A percentile compares a stretch with the other conserved stretches of the same genome.
phyloP scores from a whole-genome alignment of 37 sponge, comb jelly and placozoan species.

The Beroe ovata region DNA sequence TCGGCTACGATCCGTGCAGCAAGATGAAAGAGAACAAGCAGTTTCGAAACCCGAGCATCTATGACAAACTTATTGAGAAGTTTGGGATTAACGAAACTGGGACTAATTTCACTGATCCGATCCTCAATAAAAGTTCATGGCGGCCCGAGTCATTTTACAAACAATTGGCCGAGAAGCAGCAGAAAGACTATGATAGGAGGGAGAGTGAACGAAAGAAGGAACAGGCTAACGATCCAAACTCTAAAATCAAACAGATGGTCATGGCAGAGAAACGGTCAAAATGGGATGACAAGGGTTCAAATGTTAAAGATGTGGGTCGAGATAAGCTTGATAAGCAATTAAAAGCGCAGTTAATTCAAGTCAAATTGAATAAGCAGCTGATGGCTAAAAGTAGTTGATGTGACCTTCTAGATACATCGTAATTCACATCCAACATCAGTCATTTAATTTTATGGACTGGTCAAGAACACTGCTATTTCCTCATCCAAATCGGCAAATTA shows the following conservation, averaged over 20 bases:
- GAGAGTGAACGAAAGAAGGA: conserved; percentile 19
- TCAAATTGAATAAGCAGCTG: conserved; percentile 46
- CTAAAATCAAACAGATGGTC: conserved; percentile 45
- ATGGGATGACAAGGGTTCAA: conserved; percentile 7
- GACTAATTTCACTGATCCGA: conserved; percentile 52
- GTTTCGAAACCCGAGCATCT: conserved; percentile 47
- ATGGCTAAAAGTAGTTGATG: conserved; percentile 56
- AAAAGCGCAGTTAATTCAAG: conserved; percentile 39
- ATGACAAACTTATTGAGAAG: conserved; percentile 47
- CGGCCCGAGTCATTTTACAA: conserved; percentile 50
- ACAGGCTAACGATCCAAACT: conserved; percentile 18
- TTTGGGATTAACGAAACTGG: conserved; percentile 27
- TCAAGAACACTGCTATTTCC: too few relatives aligned
- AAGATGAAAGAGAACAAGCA: conserved; percentile 57
- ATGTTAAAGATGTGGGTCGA: background rate
- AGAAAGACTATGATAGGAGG: conserved; percentile 58
- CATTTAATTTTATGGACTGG: too few relatives aligned
- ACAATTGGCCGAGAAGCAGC: conserved; percentile 58
- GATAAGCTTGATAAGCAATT: conserved; percentile 1
- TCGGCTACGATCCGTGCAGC: conserved; percentile 15
- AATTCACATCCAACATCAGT: too few relatives aligned
- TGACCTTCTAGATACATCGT: too few relatives aligned
- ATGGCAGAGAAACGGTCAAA: conserved; percentile 54
- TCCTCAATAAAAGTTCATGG: conserved; percentile 6
- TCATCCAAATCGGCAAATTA: too few relatives aligned